A percentile compares a stretch with the other conserved stretches of the same genome.
These are phyloP conservation scores for Antheraea mylitta DNA, from an alignment of 1,140 invertebrate species.

Conservation along the genomic window DNA sequence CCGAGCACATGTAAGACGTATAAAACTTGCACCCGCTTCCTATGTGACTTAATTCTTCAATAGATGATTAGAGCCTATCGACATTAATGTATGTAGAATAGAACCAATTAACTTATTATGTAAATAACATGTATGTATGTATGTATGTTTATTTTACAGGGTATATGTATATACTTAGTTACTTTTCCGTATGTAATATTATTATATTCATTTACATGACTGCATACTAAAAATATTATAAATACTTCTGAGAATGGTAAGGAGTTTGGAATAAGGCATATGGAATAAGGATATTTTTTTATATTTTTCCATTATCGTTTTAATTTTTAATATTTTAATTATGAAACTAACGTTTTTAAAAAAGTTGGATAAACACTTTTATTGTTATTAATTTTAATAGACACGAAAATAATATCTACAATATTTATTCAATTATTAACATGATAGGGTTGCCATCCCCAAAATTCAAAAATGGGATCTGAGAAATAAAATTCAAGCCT, in stretches of 20 bases:
- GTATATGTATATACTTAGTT: slow-evolving; percentile 55
- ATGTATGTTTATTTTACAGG: slow-evolving; percentile 66
- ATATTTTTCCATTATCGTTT: too few species aligned
- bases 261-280: too few species aligned
- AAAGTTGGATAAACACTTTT: background rate
- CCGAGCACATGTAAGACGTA: slow-evolving; percentile 93
- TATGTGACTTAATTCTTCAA: slow-evolving; percentile 39
- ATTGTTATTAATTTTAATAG: background rate
- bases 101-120: slow-evolving; percentile 39
- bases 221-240: slow-evolving; percentile 9
- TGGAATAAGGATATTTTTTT: too few species aligned
- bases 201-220: slow-evolving; percentile 20
- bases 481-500: too few species aligned
- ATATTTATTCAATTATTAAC: background rate
- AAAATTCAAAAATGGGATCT: too few species aligned
- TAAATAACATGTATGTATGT: slow-evolving; percentile 48
- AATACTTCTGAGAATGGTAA: too few species aligned
- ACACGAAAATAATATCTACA: background rate
- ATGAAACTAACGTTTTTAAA: background rate
- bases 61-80: slow-evolving; percentile 32
- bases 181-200: slow-evolving; percentile 35
- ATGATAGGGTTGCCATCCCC: too few species aligned
- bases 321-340: background rate
- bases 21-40: slow-evolving; percentile 31
- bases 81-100: slow-evolving; percentile 36